Conservation (phyloP, 2,797 vertebrate species). For the Enteromius argenteus region DNA sequence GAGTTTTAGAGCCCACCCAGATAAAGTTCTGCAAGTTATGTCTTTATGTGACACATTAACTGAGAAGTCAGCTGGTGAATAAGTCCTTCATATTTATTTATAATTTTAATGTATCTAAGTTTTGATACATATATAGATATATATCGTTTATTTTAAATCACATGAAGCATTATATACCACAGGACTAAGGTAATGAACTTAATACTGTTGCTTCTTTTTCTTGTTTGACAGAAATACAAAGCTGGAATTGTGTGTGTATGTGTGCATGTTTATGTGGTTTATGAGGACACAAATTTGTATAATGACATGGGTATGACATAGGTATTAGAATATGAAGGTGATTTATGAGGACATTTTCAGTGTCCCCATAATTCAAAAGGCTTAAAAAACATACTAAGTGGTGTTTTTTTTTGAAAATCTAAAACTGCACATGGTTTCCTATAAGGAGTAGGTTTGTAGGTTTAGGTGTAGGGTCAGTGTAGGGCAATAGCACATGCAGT, state of each 20-base stretch:
- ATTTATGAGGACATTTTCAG: too few species aligned
- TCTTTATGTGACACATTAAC: not conserved
- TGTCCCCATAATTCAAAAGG: too few species aligned
- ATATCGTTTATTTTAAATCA: not conserved
- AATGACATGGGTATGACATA: too few species aligned
- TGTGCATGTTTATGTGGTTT: too few species aligned
- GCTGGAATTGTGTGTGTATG: not conserved
- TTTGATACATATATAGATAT: not conserved
- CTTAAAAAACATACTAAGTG: too few species aligned
- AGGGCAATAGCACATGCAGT: too few species aligned
- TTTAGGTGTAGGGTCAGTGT: too few species aligned
- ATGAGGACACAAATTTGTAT: too few species aligned
- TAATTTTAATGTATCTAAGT: not conserved
- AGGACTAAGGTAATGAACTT: slow-evolving; percentile 4
- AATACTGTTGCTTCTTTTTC: not conserved
- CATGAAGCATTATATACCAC: not conserved
- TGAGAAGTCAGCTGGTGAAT: not conserved
- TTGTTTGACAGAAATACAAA: not conserved
- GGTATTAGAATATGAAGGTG: too few species aligned
- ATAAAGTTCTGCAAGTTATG: not conserved
- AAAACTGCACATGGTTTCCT: too few species aligned
- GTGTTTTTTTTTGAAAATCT: too few species aligned
- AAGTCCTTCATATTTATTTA: not conserved
- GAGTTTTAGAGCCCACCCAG: not conserved
- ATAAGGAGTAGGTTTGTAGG: too few species aligned